Evolutionary conservation across 2,797 vertebrate species (phyloP), one percentile per base, ranked within the genome.

Genomic region (Amazona ochrocephala): DNA sequence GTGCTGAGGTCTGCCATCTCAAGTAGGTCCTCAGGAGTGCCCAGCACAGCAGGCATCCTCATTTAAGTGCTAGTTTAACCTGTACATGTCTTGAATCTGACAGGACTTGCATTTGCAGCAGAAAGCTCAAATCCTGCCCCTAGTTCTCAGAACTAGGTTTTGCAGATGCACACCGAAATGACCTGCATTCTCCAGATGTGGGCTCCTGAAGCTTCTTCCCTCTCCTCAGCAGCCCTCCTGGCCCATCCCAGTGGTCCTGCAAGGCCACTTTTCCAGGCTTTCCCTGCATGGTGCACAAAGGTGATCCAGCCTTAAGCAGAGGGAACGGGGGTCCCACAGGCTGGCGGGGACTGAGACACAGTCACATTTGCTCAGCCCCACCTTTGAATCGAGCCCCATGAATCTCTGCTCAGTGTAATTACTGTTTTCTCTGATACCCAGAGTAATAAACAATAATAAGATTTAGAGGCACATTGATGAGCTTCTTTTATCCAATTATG

Each of bases 401-500:
- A 58, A 81, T 27, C 11, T 71, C 64, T 87, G 41, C 23, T 32
- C 54, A 62, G 10, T 74, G 51, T 74, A 87, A 91, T 87, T 74
- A 80, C 24, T 85, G 39, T 62, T 93, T 94, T 56, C 32, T 77
- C 65, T 78, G 42, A 80, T 83, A 94, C 32, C 16, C 75, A 85
- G 37, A 83, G 32, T 72, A 95, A 94, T 93, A 93, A 95, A 89
- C 45, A 92, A 74, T 87, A 94, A 87, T 65, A 79, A 91, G 61
- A 78, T 93, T 94, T 87, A 80, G 34, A 95, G 48, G n/a, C 71
- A 68, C 0, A 0, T 13, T 58, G 84, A 44, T 82, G 58, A 2
- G 3, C 18, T 92, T 66, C 83, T 90, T 84, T 92, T 94, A 87
- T 92, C 65, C 86, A 94, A 78, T 94, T 92, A 96, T 66, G 72